Evolutionary conservation across 2,888 invertebrate species (phyloP), one percentile per base, ranked within the genome.

Genomic region (Ethmia dodecea): DNA sequence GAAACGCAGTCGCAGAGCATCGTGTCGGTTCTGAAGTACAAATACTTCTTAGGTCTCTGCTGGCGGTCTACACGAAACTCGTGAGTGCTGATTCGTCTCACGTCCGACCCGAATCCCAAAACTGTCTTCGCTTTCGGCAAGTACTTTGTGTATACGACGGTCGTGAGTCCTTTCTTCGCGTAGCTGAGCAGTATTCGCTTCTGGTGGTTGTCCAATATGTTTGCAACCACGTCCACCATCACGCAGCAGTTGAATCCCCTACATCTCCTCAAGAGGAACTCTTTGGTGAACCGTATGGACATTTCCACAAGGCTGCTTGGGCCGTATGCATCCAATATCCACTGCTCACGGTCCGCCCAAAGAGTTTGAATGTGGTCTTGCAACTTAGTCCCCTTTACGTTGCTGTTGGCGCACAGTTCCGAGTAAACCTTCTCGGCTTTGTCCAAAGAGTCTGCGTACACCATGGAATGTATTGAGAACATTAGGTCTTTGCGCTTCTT

Each of bases 141-240:
- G 15, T 50, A 49, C 22, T 44, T 53, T 0, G 53, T 55, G 22
- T 48, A 51, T 8, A 32, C 35, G 0, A 30, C 24, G 4, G 29
- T 33, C 2, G 33, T 25, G 3, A 33, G 37, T 3, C 28, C 31
- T 27, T 35, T 31, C 8, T 42, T 47, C 11, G 49, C 40, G 36
- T 52, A 42, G 16, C 52, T 52, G 6, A 40, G 39, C 4, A 63
- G 14, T 28, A 55, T 45, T 22, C 47, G 42, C 18, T 45, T 42
- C 30, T 52, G 48, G 31, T 65, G 54, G 12, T 30, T 45, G 13
- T 65, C 66, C 9, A 67, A 28, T 9, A 67, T 50, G 18, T 62
- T 56, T 0, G 46, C 13, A 2, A 63, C 38, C 1, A 63, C 55
- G 13, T 67, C 64, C 0, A 60, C 43, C 55, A 64, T 63, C 2